phyloP scores from a whole-genome alignment of 2,888 invertebrate genomes.

The Cantharis nigra region DNA sequence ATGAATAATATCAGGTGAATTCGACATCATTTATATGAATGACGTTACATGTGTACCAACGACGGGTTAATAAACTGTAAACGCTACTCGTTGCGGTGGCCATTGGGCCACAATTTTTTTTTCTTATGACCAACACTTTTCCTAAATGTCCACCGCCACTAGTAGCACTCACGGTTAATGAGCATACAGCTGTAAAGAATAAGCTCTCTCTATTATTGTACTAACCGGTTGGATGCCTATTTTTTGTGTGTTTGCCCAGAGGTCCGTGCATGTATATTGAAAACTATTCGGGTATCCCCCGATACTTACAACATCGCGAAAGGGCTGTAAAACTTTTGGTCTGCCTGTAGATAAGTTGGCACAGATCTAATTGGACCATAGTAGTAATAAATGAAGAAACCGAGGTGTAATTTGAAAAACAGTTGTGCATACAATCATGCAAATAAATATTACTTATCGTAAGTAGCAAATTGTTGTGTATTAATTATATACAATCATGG shows the following conservation, averaged over 20 bases:
- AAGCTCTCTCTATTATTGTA: neutral
- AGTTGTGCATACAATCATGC: conserved; percentile 4
- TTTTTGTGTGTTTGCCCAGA: neutral
- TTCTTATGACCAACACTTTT: no score
- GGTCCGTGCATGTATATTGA: neutral
- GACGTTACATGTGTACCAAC: no score
- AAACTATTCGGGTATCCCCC: neutral
- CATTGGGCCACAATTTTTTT: no score
- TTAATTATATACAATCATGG: conserved; percentile 27
- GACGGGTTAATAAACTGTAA: no score
- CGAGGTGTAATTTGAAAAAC: neutral
- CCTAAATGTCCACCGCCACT: no score
- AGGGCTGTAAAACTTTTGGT: neutral
- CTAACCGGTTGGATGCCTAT: neutral
- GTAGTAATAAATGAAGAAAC: neutral
- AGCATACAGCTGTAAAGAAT: neutral
- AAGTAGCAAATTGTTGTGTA: conserved; percentile 7
- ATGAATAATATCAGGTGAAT: no score
- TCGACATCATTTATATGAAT: no score
- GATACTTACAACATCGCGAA: neutral
- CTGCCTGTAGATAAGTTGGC: neutral
- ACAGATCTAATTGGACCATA: neutral
- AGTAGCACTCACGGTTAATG: no score
- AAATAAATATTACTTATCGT: conserved; percentile 16
- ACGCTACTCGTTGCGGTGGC: no score